Evolutionary conservation across 2,888 invertebrate species (phyloP), one percentile per base, ranked within the genome.

Genomic region (Temnothorax rugatulus): DNA sequence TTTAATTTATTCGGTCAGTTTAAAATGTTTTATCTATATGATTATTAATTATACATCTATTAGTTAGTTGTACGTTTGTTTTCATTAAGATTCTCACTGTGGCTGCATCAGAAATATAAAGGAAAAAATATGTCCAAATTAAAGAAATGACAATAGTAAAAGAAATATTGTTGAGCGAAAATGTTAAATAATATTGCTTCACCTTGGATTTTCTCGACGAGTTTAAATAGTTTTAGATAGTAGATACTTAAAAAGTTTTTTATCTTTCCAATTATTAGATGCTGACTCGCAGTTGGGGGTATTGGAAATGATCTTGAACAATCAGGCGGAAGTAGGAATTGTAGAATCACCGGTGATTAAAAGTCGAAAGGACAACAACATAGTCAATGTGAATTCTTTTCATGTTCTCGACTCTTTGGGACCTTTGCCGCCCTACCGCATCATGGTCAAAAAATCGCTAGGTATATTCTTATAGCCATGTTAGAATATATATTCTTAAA

Each of bases 381-480:
- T 93, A 44, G 91, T 91, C 4, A 93, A 92, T 47, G 85, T 9
- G 8, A 47, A 92, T 13, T 89, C 91, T 0, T 87, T 94, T 44
- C 83, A 90, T 18, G 88, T 96, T 13, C 93, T 97, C 89, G 96
- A 96, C 87, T 96, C 97, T 41, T 94, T 97, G 89, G 97, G 97
- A 29, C 96, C 97, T 25, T 94, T 97, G 59, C 97, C 97, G 2
- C 96, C 97, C 0, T 97, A 97, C 90, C 96, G 97, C 2, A 95
- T 97, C 63, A 96, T 97, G 69, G 95, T 96, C 82, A 97, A 96
- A 91, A 93, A 95, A 29, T 95, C 95, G 84, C 92, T 97, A 82
- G 96, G 97, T 97, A 94, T 41, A 57, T 38, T 64, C 5, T 18
- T 38, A 3, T n/a, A 57, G 3, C 5, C 1, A 11, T 1, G 0